Evolutionary conservation across 2,113 vertebrate species (phyloP), one percentile per base, ranked within the genome.

Genomic region (Tricholaema leucomelas): DNA sequence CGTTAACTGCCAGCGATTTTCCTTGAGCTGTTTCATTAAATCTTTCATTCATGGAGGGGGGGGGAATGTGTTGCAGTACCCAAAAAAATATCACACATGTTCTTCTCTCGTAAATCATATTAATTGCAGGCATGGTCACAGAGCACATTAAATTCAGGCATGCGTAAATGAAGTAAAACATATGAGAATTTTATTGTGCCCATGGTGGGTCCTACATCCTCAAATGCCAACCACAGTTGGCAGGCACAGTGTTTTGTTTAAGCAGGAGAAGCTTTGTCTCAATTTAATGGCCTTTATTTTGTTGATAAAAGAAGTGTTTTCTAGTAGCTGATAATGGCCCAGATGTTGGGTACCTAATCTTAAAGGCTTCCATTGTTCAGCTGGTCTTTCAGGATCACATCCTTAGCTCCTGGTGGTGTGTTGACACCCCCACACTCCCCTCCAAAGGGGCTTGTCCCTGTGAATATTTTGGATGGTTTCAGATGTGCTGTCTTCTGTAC

Each of bases 101-200:
- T 97, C 96, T 94, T 95, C 96, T 97, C 96, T 93, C 96, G 95
- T 97, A 97, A 97, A 97, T 98, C 97, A 97, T 97, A 97, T 97
- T 98, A 98, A 98, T 98, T 98, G 93, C 96, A 98, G 97, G 93
- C 96, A 95, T 97, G 95, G 95, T 96, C 95, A 95, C 94, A 96
- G 93, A 97, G 95, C 97, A 98, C 91, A 97, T 97, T 97, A 97
- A 97, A 97, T 69, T 91, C 97, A 98, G 94, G 97, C 97, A 98
- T 98, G 97, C 97, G 88, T 97, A 98, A 97, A 98, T 96, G 97
- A 98, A 98, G 98, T 98, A 97, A 98, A 98, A 98, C 98, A 98
- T 88, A 95, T 98, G 98, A 97, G 97, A 86, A 92, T 97, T 97
- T 97, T 97, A 97, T 97, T 96, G 95, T 73, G 91, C 84, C 67